Percentiles rank a stretch among this genome's conserved stretches.
Conservation (phyloP, 2,113 vertebrate genomes). For the Lepidothrix coronata region DNA sequence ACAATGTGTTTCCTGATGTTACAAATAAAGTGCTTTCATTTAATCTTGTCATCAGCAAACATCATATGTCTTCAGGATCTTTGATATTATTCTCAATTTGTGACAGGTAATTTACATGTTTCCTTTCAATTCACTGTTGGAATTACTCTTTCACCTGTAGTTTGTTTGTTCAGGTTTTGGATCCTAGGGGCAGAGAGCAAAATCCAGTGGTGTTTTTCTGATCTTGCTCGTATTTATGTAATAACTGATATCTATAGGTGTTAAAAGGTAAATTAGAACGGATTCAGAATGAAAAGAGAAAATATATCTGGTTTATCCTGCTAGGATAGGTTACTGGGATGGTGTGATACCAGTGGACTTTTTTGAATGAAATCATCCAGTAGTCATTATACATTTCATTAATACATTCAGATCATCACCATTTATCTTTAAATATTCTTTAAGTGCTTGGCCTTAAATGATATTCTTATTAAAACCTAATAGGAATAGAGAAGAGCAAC, state of each 20-base stretch:
- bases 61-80: background rate
- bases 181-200: background rate
- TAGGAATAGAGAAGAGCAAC: background rate
- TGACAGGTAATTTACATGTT: background rate
- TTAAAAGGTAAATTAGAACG: background rate
- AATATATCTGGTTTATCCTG: background rate
- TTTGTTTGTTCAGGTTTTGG: background rate
- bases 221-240: background rate
- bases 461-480: background rate
- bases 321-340: background rate
- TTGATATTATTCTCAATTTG: background rate
- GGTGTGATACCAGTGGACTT: background rate
- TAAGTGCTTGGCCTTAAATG: background rate
- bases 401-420: background rate
- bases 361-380: background rate
- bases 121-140: background rate
- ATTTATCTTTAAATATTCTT: background rate
- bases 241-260: rapidly evolving
- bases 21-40: background rate
- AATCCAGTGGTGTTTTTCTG: background rate
- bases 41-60: background rate
- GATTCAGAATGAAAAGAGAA: background rate
- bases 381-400: background rate
- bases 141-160: background rate
- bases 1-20: background rate